Evolutionary conservation across 2,888 invertebrate species (phyloP).

Genomic region (Byasa hedistus): DNA sequence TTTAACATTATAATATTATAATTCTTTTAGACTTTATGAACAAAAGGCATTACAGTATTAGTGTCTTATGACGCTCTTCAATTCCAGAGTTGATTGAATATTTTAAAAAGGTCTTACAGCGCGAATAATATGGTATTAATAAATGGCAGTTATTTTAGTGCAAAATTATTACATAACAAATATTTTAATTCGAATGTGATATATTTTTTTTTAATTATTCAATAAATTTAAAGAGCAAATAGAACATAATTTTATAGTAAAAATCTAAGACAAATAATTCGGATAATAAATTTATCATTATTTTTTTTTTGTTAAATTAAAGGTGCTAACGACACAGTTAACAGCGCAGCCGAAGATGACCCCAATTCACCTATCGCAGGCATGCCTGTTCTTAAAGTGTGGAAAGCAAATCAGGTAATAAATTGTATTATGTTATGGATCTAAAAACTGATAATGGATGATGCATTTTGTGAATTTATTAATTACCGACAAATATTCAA

Average conservation of each 20-base stretch:
- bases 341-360: constrained; percentile 94
- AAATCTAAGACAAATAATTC: no score
- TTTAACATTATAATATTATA: constrained; percentile 16
- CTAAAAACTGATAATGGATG: background rate
- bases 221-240: no score
- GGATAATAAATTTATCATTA: background rate
- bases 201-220: no score
- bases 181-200: no score
- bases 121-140: background rate
- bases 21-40: no score
- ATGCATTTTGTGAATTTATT: background rate
- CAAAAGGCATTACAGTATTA: no score
- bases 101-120: background rate
- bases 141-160: no score
- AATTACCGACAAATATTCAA: no score
- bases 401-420: constrained; percentile 89
- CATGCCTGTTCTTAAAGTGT: constrained; percentile 94
- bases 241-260: no score
- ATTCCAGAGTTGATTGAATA: no score
- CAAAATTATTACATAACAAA: no score
- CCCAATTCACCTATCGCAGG: constrained; percentile 95
- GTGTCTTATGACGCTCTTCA: no score
- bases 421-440: background rate
- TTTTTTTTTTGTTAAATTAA: constrained; percentile 12
- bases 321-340: constrained; percentile 94